Conservation (phyloP, 2,797 vertebrate genomes). For the Tolypeutes matacus region DNA sequence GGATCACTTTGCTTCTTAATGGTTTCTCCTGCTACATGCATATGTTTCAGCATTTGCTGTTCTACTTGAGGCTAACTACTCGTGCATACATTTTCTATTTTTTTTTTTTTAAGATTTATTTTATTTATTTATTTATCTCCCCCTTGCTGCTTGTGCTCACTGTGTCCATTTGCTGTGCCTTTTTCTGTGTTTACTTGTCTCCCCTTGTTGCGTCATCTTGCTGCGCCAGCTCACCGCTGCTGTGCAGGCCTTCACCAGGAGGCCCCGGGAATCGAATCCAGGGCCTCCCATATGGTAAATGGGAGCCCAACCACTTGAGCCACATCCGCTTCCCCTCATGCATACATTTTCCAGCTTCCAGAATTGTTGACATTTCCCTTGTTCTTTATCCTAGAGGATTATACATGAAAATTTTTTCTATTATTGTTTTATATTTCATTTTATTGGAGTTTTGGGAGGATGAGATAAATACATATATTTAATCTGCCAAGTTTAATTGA, state of each 20-base stretch:
- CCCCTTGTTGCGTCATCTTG: too few relatives aligned
- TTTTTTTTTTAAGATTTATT: too few relatives aligned
- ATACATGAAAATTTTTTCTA: not conserved
- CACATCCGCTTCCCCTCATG: not conserved
- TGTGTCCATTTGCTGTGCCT: too few relatives aligned
- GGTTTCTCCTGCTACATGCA: not conserved
- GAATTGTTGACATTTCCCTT: slow-evolving; percentile 28
- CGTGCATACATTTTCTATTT: not conserved
- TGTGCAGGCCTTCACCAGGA: too few relatives aligned
- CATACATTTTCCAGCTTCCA: not conserved
- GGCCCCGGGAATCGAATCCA: too few relatives aligned
- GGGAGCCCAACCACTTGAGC: too few relatives aligned
- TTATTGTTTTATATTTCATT: slow-evolving; percentile 21
- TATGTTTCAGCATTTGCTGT: not conserved
- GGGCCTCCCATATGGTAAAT: too few relatives aligned
- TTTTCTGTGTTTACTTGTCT: too few relatives aligned
- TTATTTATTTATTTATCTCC: too few relatives aligned
- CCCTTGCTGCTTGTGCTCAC: too few relatives aligned
- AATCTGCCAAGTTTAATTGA: not conserved
- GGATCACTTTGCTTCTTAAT: not conserved
- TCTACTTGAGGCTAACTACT: not conserved
- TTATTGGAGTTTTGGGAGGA: slow-evolving; percentile 51
- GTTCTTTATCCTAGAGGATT: slow-evolving; percentile 7
- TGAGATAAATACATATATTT: slow-evolving; percentile 18
- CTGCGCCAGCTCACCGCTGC: too few relatives aligned